A percentile compares a stretch with the other conserved stretches of the same genome.
These are phyloP conservation scores for Macroramphosus scolopax DNA, from an alignment of 2,797 vertebrate species.

Conservation along the genomic window DNA sequence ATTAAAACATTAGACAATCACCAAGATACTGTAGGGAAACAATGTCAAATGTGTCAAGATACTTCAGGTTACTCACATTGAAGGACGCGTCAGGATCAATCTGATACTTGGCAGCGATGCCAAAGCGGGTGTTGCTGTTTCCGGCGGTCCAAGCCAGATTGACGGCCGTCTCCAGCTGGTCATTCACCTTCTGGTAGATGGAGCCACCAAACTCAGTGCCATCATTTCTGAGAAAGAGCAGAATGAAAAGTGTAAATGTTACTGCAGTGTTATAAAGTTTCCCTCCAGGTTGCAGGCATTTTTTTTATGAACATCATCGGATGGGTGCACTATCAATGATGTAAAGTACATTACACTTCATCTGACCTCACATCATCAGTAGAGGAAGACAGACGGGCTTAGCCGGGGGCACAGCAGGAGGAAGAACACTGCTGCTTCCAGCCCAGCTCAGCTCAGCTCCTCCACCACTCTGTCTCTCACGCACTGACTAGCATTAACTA, in stretches of 20 bases:
- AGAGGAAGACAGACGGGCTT: conserved; percentile 32
- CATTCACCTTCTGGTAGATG: conserved; percentile 98
- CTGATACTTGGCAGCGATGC: conserved; percentile 97
- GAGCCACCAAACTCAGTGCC: conserved; percentile 97
- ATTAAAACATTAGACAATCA: no score
- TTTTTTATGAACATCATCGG: no score
- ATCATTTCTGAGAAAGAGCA: conserved; percentile 83
- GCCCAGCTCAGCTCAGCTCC: no score
- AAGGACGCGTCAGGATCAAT: conserved; percentile 93
- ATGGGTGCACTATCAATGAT: background rate
- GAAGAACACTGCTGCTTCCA: no score
- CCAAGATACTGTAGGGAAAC: no score
- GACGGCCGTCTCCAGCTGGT: conserved; percentile 94
- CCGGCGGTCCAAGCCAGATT: conserved; percentile 97
- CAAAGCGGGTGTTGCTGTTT: conserved; percentile 97
- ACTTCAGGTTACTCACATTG: conserved; percentile 91
- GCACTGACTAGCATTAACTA: conserved; percentile 13
- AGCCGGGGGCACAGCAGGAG: conserved; percentile 37
- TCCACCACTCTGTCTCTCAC: background rate
- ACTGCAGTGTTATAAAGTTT: background rate
- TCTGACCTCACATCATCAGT: conserved; percentile 39
- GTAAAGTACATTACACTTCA: conserved; percentile 17
- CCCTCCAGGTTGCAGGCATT: no score
- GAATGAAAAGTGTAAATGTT: background rate
- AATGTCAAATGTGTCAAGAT: no score